Conservation (phyloP, 2,797 vertebrate genomes). For the Potorous gilbertii region DNA sequence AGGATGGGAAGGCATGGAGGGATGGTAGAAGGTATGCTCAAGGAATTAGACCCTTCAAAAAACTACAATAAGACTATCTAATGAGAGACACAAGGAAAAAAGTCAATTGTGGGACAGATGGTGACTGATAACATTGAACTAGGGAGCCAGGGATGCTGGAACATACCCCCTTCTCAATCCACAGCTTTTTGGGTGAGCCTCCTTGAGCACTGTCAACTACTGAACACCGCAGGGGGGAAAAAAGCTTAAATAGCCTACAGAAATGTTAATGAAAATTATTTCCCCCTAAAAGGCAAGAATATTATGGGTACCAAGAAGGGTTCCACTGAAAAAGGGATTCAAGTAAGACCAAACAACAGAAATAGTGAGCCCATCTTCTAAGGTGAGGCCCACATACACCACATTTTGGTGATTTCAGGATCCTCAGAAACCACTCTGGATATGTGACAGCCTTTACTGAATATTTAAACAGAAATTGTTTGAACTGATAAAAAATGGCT, state of each 20-base stretch:
- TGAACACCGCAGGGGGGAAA: background rate
- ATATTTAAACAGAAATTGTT: background rate
- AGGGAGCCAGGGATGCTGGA: background rate
- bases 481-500: slow-evolving; percentile 9
- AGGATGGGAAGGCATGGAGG: background rate
- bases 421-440: slow-evolving; percentile 23
- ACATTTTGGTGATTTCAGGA: background rate
- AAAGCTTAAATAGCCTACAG: background rate
- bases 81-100: slow-evolving; percentile 16
- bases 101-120: background rate
- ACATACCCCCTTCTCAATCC: background rate
- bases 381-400: slow-evolving; percentile 38
- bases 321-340: slow-evolving; percentile 2
- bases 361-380: background rate
- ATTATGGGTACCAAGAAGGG: background rate
- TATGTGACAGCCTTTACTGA: slow-evolving; percentile 7
- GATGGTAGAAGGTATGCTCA: background rate
- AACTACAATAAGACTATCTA: background rate
- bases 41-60: background rate
- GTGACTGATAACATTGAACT: background rate
- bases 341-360: background rate
- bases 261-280: background rate
- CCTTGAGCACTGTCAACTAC: background rate
- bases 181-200: background rate
- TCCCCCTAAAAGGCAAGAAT: background rate